A percentile compares a stretch with the other conserved stretches of the same genome.
Evolutionary conservation across 2,113 vertebrate species (phyloP).

Genomic region (Trochalopteron elliotii): DNA sequence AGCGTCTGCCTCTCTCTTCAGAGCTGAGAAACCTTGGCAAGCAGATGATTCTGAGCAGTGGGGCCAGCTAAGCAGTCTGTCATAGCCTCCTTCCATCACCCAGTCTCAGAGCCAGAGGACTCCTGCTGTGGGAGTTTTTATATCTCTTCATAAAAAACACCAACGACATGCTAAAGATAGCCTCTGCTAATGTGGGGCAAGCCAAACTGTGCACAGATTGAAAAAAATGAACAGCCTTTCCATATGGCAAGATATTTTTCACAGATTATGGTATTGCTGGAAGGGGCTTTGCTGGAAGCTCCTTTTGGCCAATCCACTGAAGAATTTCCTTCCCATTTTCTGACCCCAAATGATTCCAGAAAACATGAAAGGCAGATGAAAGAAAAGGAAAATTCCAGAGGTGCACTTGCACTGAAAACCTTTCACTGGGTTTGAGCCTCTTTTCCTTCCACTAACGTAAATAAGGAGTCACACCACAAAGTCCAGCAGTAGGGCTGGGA

Average conservation of each 20-base stretch:
- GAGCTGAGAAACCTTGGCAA: slow-evolving; percentile 49
- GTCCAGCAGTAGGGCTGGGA: neutral
- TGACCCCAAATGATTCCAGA: neutral
- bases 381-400: neutral
- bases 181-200: neutral
- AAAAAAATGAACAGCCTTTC: slow-evolving; percentile 50
- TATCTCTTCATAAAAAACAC: slow-evolving; percentile 49
- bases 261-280: neutral
- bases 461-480: neutral
- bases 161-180: slow-evolving; percentile 34
- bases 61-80: slow-evolving; percentile 22
- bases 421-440: accelerated
- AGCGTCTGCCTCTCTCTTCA: neutral
- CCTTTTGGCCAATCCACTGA: neutral
- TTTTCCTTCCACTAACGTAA: neutral
- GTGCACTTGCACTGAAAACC: neutral
- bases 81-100: slow-evolving; percentile 28
- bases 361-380: neutral
- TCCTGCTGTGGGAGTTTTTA: slow-evolving; percentile 40
- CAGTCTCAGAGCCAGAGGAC: slow-evolving; percentile 26
- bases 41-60: slow-evolving; percentile 16
- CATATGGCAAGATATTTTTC: slow-evolving; percentile 19
- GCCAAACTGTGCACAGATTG: neutral
- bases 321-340: neutral
- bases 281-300: neutral